These are phyloP conservation scores for Fulmarus glacialis DNA, from an alignment of 2,113 vertebrate genomes.

Conservation along the genomic window DNA sequence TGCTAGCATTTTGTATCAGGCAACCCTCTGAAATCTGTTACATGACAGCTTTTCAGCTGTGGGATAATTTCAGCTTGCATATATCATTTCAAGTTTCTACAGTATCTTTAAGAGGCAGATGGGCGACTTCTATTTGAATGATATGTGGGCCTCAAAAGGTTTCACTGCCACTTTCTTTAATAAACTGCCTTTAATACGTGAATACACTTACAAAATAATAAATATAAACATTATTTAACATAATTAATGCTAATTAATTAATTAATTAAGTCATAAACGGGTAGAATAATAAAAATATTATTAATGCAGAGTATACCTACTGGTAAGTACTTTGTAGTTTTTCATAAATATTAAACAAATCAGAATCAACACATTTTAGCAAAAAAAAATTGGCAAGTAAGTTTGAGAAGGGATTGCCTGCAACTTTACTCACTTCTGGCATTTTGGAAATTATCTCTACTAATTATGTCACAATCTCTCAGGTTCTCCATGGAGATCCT, in stretches of 20 bases:
- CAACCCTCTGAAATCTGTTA: neutral
- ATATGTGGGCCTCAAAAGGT: neutral
- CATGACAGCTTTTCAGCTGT: neutral
- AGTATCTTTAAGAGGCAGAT: neutral
- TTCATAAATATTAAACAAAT: slow-evolving; percentile 10
- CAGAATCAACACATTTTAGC: neutral
- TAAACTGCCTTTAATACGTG: neutral
- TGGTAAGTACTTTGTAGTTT: neutral
- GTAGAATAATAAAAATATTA: neutral
- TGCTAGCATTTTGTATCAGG: neutral
- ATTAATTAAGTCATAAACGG: neutral
- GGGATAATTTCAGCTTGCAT: neutral
- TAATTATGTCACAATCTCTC: slow-evolving; percentile 12
- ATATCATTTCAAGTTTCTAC: neutral
- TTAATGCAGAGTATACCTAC: neutral
- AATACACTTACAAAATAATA: neutral
- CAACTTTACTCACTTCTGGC: neutral
- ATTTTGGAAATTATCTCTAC: slow-evolving; percentile 11
- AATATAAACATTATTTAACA: neutral
- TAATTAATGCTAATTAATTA: neutral
- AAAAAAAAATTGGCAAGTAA: neutral
- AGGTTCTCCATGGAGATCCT: slow-evolving; percentile 23
- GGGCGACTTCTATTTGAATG: neutral
- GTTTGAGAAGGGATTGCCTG: neutral
- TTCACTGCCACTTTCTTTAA: neutral